phyloP scores from a whole-genome alignment of 2,888 invertebrate genomes.

The Cephus pulcher region DNA sequence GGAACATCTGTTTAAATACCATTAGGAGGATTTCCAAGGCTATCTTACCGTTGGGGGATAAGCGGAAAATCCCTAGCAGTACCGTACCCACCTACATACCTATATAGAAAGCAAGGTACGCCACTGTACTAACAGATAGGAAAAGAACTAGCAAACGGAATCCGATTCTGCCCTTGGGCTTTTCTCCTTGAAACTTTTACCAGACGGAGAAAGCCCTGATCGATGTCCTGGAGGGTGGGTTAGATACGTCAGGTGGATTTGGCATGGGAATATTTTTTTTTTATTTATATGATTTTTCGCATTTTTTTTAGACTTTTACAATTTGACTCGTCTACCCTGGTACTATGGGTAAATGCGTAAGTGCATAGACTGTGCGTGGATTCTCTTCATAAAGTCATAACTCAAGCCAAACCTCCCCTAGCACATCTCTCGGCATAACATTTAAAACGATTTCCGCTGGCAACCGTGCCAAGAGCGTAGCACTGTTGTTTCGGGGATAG shows the following conservation, averaged over 20 bases:
- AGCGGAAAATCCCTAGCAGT: not conserved
- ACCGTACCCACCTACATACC: not conserved
- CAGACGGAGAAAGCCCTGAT: not conserved
- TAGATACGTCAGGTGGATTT: not conserved
- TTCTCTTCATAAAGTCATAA: conserved; percentile 64
- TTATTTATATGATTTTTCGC: not conserved
- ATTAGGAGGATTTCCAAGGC: conserved; percentile 15
- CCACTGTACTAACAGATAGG: not conserved
- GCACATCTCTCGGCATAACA: conserved; percentile 64
- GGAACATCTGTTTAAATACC: conserved; percentile 35
- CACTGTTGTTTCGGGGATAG: conserved; percentile 64
- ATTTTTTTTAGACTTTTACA: not conserved
- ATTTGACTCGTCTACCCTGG: conserved; percentile 1
- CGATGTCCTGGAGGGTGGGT: not conserved
- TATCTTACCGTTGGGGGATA: conserved; percentile 32
- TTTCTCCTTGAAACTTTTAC: not conserved
- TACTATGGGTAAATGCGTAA: not conserved
- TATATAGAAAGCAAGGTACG: not conserved
- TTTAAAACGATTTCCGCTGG: conserved; percentile 67
- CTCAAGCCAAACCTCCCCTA: conserved; percentile 51
- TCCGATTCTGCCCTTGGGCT: not conserved
- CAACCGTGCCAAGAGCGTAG: conserved; percentile 64
- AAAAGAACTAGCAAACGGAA: not conserved
- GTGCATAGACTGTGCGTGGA: conserved; percentile 34
- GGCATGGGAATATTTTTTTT: conserved; percentile 7